Base-by-base conservation (phyloP, 2,113 vertebrate genomes). In the Sphaerodactylus townsendi region DNA sequence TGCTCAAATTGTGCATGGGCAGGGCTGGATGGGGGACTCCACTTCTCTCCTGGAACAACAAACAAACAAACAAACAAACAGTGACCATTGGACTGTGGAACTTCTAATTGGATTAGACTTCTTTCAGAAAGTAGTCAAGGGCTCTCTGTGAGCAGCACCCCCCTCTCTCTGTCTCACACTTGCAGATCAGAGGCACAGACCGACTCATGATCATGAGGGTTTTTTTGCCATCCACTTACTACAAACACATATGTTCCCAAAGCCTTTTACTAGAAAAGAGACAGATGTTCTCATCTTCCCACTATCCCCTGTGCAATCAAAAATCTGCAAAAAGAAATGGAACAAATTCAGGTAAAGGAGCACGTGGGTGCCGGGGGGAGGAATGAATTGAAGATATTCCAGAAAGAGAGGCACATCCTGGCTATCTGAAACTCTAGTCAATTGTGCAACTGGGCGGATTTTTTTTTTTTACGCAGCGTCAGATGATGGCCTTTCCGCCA, bases 31-130 rank as follows among this genome's bases (percentile, higher is more conserved):
- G 8, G 39, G 10, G 5, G 11, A 87, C 53, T 70, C 73, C 21
- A 88, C 10, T 48, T 72, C 84, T 87, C 82, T 23, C 28, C 84
- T 75, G 80, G 68, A 82, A 75, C 59, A 62, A 50, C 48, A 50
- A 50, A 1, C 23, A 35, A 35, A 48, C 35, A 56, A 68, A 82
- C 4, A 44, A 44, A 44, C 44, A 90, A 65, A 80, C 37, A 21
- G 37, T 93, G 84, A 90, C 79, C 91, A 91, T 82, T 81, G 85
- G 85, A 92, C 91, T 79, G 66, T 85, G 82, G 56, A 33, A 85
- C 44, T 87, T 88, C n/a, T 46, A 33, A 59, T 59, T 84, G 44
- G 82, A 84, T 76, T 71, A 89, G 37, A 82, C 44, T 73, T 85
- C 81, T 41, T 77, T 56, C 88, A 39, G 33, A 87, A 88, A 91